phyloP scores from a whole-genome alignment of 2,113 vertebrate genomes.

The Poeciliopsis prolifica region DNA sequence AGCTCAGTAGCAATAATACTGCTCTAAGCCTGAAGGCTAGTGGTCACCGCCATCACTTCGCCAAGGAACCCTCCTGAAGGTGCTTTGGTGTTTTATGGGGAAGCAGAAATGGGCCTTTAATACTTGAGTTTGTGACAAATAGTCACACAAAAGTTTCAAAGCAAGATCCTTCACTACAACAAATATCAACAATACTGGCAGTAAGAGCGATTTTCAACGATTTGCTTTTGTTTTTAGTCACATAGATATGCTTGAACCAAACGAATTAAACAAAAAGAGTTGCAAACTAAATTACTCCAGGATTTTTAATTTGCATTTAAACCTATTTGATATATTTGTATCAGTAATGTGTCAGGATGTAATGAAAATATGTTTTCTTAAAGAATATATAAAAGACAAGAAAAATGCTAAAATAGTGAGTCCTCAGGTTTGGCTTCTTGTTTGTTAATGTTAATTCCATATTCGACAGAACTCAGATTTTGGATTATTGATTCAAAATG shows the following conservation, averaged over 20 bases:
- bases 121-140: constrained; percentile 19
- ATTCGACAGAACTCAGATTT: too few species aligned
- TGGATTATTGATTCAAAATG: not conserved
- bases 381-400: too few species aligned
- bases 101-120: constrained; percentile 34
- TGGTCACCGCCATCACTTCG: constrained; percentile 47
- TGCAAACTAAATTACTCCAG: not conserved
- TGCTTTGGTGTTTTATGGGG: constrained; percentile 40
- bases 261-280: not conserved
- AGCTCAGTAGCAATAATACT: constrained; percentile 57
- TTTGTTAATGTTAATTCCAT: too few species aligned
- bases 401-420: too few species aligned
- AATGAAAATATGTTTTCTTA: too few species aligned
- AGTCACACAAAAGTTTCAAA: constrained; percentile 21
- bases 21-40: constrained; percentile 55
- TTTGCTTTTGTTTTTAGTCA: not conserved
- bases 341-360: too few species aligned
- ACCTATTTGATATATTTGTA: not conserved
- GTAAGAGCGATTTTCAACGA: accelerated
- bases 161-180: constrained; percentile 15
- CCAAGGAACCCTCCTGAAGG: constrained; percentile 46
- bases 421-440: too few species aligned
- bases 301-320: not conserved
- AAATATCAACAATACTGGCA: not conserved
- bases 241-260: not conserved